Conservation (phyloP, 2,113 vertebrate genomes). For the Taurulus bubalis region DNA sequence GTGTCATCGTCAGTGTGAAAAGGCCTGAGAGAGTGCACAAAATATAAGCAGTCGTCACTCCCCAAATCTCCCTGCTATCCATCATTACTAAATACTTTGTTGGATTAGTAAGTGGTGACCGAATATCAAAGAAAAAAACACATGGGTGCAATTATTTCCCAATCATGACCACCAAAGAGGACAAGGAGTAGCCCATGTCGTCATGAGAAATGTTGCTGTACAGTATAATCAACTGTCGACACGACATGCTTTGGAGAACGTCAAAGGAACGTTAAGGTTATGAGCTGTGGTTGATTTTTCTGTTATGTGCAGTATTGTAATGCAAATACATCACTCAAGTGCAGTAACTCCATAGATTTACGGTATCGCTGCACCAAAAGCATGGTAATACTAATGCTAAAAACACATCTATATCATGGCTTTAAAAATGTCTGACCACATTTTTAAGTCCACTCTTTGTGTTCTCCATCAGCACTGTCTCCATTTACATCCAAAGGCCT, state of each 20-base stretch:
- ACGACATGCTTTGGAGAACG: slow-evolving; percentile 51
- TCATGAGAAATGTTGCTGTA: slow-evolving; percentile 53
- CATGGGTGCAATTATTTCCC: slow-evolving; percentile 70
- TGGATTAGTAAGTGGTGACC: slow-evolving; percentile 50
- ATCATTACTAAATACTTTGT: slow-evolving; percentile 62
- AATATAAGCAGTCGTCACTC: slow-evolving; percentile 54
- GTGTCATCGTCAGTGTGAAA: slow-evolving; percentile 29
- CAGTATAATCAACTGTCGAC: slow-evolving; percentile 53
- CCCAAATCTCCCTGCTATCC: slow-evolving; percentile 55
- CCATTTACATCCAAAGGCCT: slow-evolving; percentile 65
- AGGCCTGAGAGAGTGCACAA: slow-evolving; percentile 22
- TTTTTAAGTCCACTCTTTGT: slow-evolving; percentile 46
- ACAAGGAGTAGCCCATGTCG: slow-evolving; percentile 61
- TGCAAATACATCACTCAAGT: slow-evolving; percentile 59
- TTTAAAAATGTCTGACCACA: slow-evolving; percentile 52
- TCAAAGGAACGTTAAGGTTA: slow-evolving; percentile 51
- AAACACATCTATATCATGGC: slow-evolving; percentile 36
- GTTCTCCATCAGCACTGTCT: slow-evolving; percentile 58
- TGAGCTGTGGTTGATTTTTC: slow-evolving; percentile 45
- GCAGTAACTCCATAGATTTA: slow-evolving; percentile 47
- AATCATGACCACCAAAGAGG: slow-evolving; percentile 58
- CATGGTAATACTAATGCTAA: slow-evolving; percentile 62
- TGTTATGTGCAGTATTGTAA: slow-evolving; percentile 17
- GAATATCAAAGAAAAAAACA: slow-evolving; percentile 60
- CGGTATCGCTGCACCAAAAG: slow-evolving; percentile 36